phyloP scores from a whole-genome alignment of 2,113 vertebrate genomes.

The Monopterus albus region DNA sequence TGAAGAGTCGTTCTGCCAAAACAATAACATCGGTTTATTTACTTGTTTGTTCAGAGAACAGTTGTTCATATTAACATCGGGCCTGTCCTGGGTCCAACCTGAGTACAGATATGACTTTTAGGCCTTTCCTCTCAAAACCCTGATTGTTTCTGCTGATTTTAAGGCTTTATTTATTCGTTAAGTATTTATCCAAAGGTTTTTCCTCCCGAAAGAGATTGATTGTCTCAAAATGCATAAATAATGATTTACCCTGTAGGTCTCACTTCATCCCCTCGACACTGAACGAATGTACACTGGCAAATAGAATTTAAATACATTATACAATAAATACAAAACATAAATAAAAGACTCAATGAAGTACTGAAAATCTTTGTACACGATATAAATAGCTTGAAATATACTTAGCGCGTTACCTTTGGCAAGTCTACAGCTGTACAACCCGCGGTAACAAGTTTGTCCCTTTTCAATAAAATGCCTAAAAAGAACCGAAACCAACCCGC shows the following conservation, averaged over 20 bases:
- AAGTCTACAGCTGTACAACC: constrained; percentile 75
- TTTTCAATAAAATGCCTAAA: constrained; percentile 59
- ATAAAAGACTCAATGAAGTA: constrained; percentile 66
- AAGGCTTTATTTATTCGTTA: constrained; percentile 68
- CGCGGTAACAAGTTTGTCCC: constrained; percentile 78
- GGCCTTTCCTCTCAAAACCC: constrained; percentile 65
- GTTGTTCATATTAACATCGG: background rate
- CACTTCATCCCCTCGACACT: constrained; percentile 37
- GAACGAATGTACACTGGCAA: constrained; percentile 65
- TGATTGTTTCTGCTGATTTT: constrained; percentile 68
- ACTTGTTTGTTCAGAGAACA: background rate
- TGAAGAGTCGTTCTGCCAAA: constrained; percentile 55
- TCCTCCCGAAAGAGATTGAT: constrained; percentile 45
- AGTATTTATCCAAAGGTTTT: too few species aligned
- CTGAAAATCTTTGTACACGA: constrained; percentile 74
- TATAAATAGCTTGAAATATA: constrained; percentile 80
- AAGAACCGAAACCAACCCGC: constrained; percentile 30
- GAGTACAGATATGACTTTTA: constrained; percentile 73
- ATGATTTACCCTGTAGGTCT: constrained; percentile 54
- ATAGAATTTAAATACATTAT: constrained; percentile 81
- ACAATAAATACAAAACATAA: constrained; percentile 85
- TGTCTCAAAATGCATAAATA: constrained; percentile 72
- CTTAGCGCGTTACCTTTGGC: constrained; percentile 79
- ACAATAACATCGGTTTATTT: background rate
- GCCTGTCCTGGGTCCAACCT: constrained; percentile 66